Evolutionary conservation across 2,888 invertebrate genomes (phyloP).

Genomic region (Leucania comma): DNA sequence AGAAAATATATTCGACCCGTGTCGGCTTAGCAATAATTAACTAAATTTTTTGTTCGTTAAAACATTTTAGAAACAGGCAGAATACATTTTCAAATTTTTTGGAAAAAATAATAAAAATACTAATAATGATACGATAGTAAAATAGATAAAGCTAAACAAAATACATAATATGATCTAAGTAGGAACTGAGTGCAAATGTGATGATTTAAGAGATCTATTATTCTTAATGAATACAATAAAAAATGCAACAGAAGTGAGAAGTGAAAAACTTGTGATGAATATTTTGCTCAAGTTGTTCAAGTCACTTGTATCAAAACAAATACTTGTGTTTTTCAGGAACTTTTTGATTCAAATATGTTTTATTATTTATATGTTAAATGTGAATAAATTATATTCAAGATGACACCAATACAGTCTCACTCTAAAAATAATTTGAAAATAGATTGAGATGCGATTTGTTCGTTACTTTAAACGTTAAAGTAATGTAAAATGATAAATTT

Average conservation of each 20-base stretch:
- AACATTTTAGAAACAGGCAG: slow-evolving; percentile 74
- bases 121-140: slow-evolving; percentile 67
- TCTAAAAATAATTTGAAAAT: slow-evolving; percentile 32
- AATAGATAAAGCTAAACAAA: slow-evolving; percentile 82
- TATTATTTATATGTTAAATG: slow-evolving; percentile 57
- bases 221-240: slow-evolving; percentile 81
- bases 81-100: slow-evolving; percentile 80
- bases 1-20: slow-evolving; percentile 80
- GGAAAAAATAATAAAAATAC: slow-evolving; percentile 58
- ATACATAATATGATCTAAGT: slow-evolving; percentile 86
- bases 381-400: slow-evolving; percentile 56
- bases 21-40: slow-evolving; percentile 71
- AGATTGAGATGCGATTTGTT: slow-evolving; percentile 20
- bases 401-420: slow-evolving; percentile 57
- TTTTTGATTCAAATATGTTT: slow-evolving; percentile 62
- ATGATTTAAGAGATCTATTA: slow-evolving; percentile 86
- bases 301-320: slow-evolving; percentile 59
- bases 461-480: slow-evolving; percentile 9
- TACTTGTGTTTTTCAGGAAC: slow-evolving; percentile 68
- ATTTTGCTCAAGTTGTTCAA: slow-evolving; percentile 53
- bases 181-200: slow-evolving; percentile 89
- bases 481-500: slow-evolving; percentile 11
- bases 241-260: slow-evolving; percentile 83
- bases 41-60: slow-evolving; percentile 65
- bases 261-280: slow-evolving; percentile 57